Evolutionary conservation across 2,888 invertebrate species (phyloP).

Genomic region (Ochropleura plecta): DNA sequence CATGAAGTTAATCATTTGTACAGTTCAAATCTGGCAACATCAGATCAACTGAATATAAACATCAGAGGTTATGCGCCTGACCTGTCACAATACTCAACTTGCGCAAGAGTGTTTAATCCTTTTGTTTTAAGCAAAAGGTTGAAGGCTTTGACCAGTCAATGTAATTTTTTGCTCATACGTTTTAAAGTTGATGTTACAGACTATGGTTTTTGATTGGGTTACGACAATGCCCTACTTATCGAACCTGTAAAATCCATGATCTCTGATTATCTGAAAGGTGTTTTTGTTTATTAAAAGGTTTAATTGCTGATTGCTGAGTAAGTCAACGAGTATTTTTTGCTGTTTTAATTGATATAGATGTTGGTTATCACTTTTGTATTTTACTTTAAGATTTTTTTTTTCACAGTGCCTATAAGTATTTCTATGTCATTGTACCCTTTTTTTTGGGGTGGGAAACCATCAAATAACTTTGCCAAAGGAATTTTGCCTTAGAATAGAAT

Average conservation of each 20-base stretch:
- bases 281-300: background rate
- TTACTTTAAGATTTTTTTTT: too few species aligned
- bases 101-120: conserved; percentile 19
- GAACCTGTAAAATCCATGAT: background rate
- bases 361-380: too few species aligned
- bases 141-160: conserved; percentile 31
- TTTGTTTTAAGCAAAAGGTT: conserved; percentile 45
- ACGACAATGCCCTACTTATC: conserved; percentile 25
- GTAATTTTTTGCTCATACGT: conserved; percentile 33
- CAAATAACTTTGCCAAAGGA: too few species aligned
- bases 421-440: too few species aligned
- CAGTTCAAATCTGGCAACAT: background rate
- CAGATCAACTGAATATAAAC: conserved; percentile 16
- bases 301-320: background rate
- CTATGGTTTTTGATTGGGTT: conserved; percentile 21
- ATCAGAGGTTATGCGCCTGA: conserved; percentile 5
- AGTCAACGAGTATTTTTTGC: background rate
- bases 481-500: too few species aligned
- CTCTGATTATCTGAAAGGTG: background rate
- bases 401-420: too few species aligned
- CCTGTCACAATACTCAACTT: conserved; percentile 18
- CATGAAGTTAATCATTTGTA: too few species aligned
- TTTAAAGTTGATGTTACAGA: conserved; percentile 22
- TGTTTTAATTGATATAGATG: too few species aligned
- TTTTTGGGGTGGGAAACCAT: too few species aligned